A percentile compares a stretch with the other conserved stretches of the same genome.
Evolutionary conservation across 2,797 vertebrate genomes (phyloP).

Genomic region (Ptychadena robeensis): DNA sequence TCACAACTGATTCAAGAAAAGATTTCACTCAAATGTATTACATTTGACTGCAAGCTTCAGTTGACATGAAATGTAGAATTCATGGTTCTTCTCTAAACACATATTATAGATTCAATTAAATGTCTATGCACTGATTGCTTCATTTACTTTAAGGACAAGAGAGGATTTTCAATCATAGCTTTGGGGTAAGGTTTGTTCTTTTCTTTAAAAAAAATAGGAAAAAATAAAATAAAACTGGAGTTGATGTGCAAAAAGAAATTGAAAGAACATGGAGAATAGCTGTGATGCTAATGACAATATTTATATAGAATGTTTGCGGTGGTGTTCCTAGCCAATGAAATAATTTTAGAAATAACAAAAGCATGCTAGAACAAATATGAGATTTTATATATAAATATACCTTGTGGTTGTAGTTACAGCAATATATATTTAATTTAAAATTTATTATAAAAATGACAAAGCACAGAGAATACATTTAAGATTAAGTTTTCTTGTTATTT

Average conservation of each 20-base stretch:
- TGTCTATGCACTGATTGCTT: constrained; percentile 35
- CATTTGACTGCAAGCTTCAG: constrained; percentile 46
- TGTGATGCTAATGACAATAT: not conserved
- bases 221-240: not conserved
- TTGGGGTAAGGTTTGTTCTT: no score
- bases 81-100: constrained; percentile 26
- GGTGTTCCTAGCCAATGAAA: not conserved
- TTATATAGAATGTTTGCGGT: not conserved
- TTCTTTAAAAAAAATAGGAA: not conserved
- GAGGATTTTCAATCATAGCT: constrained; percentile 22
- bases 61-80: constrained; percentile 23
- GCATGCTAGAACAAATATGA: no score
- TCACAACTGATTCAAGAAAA: constrained; percentile 57
- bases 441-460: no score
- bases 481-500: no score
- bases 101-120: constrained; percentile 58
- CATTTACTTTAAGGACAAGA: constrained; percentile 41
- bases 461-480: no score
- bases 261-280: not conserved
- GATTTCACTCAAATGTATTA: constrained; percentile 57
- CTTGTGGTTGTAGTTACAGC: no score
- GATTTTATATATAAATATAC: no score
- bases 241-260: not conserved
- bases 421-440: no score
- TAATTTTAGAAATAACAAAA: not conserved